These are phyloP conservation scores for Ochropacha duplaris DNA, from an alignment of 2,888 invertebrate species.

Conservation along the genomic window DNA sequence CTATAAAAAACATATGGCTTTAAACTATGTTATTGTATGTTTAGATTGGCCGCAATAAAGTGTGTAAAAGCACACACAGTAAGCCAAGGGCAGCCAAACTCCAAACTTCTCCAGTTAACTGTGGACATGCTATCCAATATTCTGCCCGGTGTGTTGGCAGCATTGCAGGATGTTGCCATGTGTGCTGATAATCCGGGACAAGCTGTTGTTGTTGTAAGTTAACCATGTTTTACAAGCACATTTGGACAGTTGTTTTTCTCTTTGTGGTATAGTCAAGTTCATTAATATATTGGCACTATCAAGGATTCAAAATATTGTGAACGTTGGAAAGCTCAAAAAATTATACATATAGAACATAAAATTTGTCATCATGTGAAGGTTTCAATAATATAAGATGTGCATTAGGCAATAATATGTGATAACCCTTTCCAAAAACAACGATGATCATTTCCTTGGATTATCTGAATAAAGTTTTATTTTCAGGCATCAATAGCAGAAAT, in stretches of 20 bases:
- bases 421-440: too few species aligned
- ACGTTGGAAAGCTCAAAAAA: too few species aligned
- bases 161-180: constrained; percentile 82
- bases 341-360: too few species aligned
- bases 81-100: constrained; percentile 74
- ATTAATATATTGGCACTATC: too few species aligned
- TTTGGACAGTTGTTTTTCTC: too few species aligned
- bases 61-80: constrained; percentile 85
- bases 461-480: constrained; percentile 9
- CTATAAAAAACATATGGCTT: too few species aligned
- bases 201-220: constrained; percentile 80
- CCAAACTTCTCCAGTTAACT: constrained; percentile 56
- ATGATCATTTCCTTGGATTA: too few species aligned
- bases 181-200: constrained; percentile 84
- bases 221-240: background rate
- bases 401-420: too few species aligned
- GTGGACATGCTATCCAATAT: constrained; percentile 84
- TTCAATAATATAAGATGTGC: too few species aligned
- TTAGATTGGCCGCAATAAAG: constrained; percentile 67
- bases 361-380: too few species aligned
- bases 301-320: too few species aligned
- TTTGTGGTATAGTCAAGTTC: too few species aligned
- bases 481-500: constrained; percentile 69
- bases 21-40: background rate
- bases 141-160: constrained; percentile 85